Base-by-base conservation (phyloP, 2,113 vertebrate genomes). In the Campylomormyrus tamandua region DNA sequence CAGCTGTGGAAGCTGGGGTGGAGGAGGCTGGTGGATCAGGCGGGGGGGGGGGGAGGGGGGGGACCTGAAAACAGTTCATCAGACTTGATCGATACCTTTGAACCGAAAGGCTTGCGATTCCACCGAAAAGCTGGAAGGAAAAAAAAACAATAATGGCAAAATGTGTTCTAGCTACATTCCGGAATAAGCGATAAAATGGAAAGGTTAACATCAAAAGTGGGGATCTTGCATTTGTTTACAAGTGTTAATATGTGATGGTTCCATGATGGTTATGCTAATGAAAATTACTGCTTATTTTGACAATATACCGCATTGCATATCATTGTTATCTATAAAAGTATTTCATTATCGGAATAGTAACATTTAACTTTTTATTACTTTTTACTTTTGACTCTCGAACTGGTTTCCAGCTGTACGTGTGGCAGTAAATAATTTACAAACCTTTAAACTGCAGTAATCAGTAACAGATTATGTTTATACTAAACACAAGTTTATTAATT, bases 1-100 rank as follows among this genome's bases (percentile, higher is more conserved):
- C 96, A 97, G 96, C 97, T 97, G 96, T 95, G 94, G 95, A 95
- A 95, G 94, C 93, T 83, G 21, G 70, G 53, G 88, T 11, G 66
- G 85, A 52, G 24, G 46, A 46, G 35, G 74, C 50, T 50, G 27
- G 48, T 11, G 48, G 48, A 49, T 10, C 48, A 11, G 42, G 49
- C 8, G 24, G 9, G 89, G 9, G 80, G n/a, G 13, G 11, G 13
- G n/a, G n/a, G n/a, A n/a, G n/a, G n/a, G n/a, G n/a, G n/a, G n/a
- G n/a, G n/a, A n/a, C n/a, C 52, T 53, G 50, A 89, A 77, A 87
- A 86, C 87, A 86, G 90, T 90, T 88, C 50, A 88, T 80, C 56
- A 89, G 49, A 35, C 66, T 62, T 46, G 83, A 88, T 90, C 87
- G 27, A 88, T 88, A 88, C 45, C 86, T 90, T 53, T 52, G 39